Percentiles rank a stretch among this genome's conserved stretches.
Evolutionary conservation across 2,797 vertebrate genomes (phyloP).

Genomic region (Phyllotis vaccarum): DNA sequence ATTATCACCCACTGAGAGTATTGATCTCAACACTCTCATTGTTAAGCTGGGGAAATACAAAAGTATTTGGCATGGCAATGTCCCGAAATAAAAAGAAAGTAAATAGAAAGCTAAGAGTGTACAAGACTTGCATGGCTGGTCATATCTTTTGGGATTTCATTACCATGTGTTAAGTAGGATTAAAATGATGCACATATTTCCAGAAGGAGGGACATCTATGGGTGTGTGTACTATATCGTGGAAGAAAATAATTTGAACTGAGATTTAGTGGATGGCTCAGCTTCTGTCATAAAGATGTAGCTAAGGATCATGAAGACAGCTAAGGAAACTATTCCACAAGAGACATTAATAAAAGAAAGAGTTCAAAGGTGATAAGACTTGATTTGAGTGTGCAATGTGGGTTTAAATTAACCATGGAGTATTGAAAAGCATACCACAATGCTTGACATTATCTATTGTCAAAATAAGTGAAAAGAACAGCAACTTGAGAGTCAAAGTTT

Average conservation of each 20-base stretch:
- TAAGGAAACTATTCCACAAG: slow-evolving; percentile 27
- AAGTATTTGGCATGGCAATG: neutral
- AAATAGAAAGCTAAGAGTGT: slow-evolving; percentile 5
- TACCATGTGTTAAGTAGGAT: neutral
- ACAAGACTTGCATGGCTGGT: neutral
- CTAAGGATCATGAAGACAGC: neutral
- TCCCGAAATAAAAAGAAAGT: neutral
- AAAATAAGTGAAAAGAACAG: neutral
- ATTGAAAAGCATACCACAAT: neutral
- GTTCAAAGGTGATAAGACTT: neutral
- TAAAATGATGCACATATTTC: slow-evolving; percentile 16
- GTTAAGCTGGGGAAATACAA: neutral
- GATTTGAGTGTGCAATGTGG: neutral
- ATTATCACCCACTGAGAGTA: neutral
- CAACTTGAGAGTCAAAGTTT: neutral
- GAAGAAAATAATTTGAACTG: slow-evolving; percentile 55
- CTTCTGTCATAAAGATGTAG: neutral
- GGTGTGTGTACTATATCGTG: neutral
- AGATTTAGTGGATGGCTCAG: neutral
- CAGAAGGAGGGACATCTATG: neutral
- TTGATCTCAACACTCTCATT: neutral
- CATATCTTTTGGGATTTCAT: neutral
- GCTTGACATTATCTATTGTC: neutral
- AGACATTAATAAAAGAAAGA: slow-evolving; percentile 1
- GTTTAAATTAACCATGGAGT: neutral